Percentiles rank a stretch among this genome's conserved stretches.
Conservation (phyloP, 2,888 invertebrate species). For the Perizoma flavofasciatum region DNA sequence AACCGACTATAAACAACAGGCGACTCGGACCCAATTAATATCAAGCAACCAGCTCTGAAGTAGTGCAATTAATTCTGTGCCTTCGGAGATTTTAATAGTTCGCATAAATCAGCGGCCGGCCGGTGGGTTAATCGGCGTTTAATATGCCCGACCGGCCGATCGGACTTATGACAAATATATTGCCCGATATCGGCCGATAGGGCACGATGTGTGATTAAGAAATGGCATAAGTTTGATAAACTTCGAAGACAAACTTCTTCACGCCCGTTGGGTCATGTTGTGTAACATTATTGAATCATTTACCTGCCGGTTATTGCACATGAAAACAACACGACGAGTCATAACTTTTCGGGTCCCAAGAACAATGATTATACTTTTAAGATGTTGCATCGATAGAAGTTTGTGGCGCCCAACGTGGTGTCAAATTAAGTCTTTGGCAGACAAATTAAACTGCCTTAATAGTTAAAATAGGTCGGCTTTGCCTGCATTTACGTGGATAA, state of each 20-base stretch:
- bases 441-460: constrained; percentile 14
- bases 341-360: too few relatives aligned
- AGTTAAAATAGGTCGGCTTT: constrained; percentile 21
- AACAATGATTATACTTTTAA: too few relatives aligned
- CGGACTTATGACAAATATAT: constrained; percentile 51
- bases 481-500: constrained; percentile 37
- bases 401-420: constrained; percentile 15
- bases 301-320: not conserved
- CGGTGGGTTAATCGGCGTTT: constrained; percentile 82
- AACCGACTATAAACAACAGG: constrained; percentile 79
- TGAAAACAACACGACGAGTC: too few relatives aligned
- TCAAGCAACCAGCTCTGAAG: constrained; percentile 77
- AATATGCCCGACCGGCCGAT: constrained; percentile 76
- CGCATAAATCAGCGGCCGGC: constrained; percentile 78
- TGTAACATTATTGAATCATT: constrained; percentile 7
- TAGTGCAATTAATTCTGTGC: constrained; percentile 83
- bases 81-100: constrained; percentile 84
- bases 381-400: not conserved
- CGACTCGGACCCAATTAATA: constrained; percentile 82
- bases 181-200: constrained; percentile 46
- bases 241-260: constrained; percentile 21
- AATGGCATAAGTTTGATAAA: constrained; percentile 29
- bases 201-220: constrained; percentile 43
- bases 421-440: constrained; percentile 6
- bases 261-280: constrained; percentile 30